Evolutionary conservation across 2,113 vertebrate genomes (phyloP).

Genomic region (Ursus arctos): DNA sequence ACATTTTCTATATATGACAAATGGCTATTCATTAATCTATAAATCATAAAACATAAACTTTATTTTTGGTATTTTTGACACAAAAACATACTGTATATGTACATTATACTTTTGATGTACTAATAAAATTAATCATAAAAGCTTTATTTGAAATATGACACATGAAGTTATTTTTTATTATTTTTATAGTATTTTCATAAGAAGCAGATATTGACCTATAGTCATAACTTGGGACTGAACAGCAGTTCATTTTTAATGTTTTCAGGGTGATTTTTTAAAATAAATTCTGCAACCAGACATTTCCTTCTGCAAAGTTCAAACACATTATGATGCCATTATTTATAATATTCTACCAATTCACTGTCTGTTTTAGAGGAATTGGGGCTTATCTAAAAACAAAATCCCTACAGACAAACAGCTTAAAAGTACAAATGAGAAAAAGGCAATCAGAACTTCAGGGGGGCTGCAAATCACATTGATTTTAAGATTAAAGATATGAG

Average conservation of each 20-base stretch:
- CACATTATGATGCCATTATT: conserved; percentile 22
- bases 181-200: not conserved
- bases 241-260: not conserved
- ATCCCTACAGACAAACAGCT: not conserved
- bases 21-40: not conserved
- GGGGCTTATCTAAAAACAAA: conserved; percentile 48
- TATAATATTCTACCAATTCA: conserved; percentile 32
- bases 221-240: not conserved
- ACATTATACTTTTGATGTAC: not conserved
- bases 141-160: not conserved
- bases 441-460: not conserved
- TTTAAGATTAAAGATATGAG: conserved; percentile 44
- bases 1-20: not conserved
- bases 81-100: not conserved
- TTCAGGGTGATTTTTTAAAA: not conserved
- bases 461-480: conserved; percentile 58
- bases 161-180: not conserved
- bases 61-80: conserved; percentile 27
- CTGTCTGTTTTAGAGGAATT: conserved; percentile 43
- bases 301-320: conserved; percentile 46
- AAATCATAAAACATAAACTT: not conserved
- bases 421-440: conserved; percentile 37
- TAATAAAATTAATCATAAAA: conserved; percentile 21
- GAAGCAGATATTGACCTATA: not conserved
- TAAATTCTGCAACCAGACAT: not conserved